A percentile compares a stretch with the other conserved stretches of the same genome.
Conservation (phyloP, 1,140 invertebrate genomes). For the Pseudomyrmex dendroicus region DNA sequence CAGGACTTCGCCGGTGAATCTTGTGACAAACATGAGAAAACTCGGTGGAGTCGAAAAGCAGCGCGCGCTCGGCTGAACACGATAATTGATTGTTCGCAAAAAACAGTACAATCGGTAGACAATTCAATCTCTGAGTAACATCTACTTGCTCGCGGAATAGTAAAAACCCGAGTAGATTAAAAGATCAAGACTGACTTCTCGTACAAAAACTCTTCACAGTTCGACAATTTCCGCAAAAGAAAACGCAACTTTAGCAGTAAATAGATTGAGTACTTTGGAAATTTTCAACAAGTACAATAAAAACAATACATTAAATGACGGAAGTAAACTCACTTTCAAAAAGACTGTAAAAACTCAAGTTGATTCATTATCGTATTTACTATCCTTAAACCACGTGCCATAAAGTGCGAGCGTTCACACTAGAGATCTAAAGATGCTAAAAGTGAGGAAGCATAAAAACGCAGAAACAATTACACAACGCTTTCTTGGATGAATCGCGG, state of each 20-base stretch:
- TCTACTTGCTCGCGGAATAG: not conserved
- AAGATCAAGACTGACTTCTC: not conserved
- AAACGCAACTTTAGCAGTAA: not conserved
- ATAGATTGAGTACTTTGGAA: slow-evolving; percentile 17
- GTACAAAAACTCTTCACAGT: not conserved
- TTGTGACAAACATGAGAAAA: slow-evolving; percentile 39
- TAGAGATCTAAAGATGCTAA: not conserved
- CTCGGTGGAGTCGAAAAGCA: slow-evolving; percentile 9
- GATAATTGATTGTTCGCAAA: slow-evolving; percentile 25
- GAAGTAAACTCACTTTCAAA: not conserved
- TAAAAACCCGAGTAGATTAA: not conserved
- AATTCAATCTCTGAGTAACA: slow-evolving; percentile 1
- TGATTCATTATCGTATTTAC: not conserved
- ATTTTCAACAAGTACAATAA: not conserved
- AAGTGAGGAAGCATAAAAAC: not conserved
- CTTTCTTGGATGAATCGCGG: not conserved
- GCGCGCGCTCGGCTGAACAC: not conserved
- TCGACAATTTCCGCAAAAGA: not conserved
- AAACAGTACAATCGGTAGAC: not conserved
- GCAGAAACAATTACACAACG: slow-evolving; percentile 9
- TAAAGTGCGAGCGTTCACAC: no score
- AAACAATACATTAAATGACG: not conserved
- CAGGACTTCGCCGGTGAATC: not conserved
- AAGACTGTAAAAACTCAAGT: not conserved
- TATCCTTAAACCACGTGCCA: not conserved